Evolutionary conservation across 2,797 vertebrate species (phyloP).

Genomic region (Artibeus lituratus): DNA sequence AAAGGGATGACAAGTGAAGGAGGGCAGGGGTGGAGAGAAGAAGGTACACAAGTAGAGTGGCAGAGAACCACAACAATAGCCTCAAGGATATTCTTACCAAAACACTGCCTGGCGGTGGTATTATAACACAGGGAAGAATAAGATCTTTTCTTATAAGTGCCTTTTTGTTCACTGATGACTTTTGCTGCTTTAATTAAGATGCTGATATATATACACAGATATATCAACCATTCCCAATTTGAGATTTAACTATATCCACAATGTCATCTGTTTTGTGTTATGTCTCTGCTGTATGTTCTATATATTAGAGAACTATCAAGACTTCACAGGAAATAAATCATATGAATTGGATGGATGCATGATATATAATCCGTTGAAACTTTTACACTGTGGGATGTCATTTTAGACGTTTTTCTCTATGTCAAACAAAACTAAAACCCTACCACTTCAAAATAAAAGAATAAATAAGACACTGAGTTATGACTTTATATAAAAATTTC

Average conservation of each 20-base stretch:
- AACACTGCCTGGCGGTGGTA: not conserved
- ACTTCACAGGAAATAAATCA: slow-evolving; percentile 16
- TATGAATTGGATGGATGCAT: not conserved
- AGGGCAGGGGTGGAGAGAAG: slow-evolving; percentile 29
- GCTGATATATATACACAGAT: not conserved
- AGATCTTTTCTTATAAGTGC: not conserved
- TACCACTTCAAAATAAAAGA: slow-evolving; percentile 12
- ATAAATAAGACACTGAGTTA: slow-evolving; percentile 12
- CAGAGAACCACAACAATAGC: slow-evolving; percentile 4
- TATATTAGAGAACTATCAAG: not conserved
- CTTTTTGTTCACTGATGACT: not conserved
- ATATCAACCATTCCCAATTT: not conserved
- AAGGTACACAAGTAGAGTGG: slow-evolving; percentile 6
- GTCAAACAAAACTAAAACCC: slow-evolving; percentile 37
- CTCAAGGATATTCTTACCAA: slow-evolving; percentile 9
- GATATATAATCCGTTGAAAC: not conserved
- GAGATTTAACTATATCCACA: not conserved
- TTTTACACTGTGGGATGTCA: not conserved
- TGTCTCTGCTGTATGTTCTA: not conserved
- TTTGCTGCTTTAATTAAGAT: not conserved
- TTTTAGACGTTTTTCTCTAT: not conserved
- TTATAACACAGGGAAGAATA: not conserved
- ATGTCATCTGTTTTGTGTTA: not conserved
- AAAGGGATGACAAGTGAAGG: slow-evolving; percentile 34
- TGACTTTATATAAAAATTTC: slow-evolving; percentile 39